A percentile compares a stretch with the other conserved stretches of the same genome.
Conservation (phyloP, 2,888 invertebrate species). For the Charanyca ferruginea region DNA sequence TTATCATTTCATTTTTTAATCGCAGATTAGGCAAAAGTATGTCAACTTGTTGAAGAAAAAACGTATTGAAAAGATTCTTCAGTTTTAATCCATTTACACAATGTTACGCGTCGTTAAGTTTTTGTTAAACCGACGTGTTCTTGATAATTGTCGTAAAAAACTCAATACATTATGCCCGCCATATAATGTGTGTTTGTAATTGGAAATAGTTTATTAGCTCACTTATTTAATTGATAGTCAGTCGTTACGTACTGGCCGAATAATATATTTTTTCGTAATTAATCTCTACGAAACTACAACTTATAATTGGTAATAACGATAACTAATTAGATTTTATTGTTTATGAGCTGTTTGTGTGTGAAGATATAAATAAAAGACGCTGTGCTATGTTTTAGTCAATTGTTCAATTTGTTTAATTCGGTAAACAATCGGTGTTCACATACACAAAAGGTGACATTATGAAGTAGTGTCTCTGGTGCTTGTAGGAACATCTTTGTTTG, state of each 20-base stretch:
- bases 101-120: constrained; percentile 78
- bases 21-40: constrained; percentile 9
- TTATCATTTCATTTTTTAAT: constrained; percentile 36
- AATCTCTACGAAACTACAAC: constrained; percentile 33
- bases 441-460: neutral
- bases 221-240: constrained; percentile 76
- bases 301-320: constrained; percentile 48
- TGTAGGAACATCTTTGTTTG: constrained; percentile 19
- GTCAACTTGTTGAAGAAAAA: constrained; percentile 26
- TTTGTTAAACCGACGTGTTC: constrained; percentile 72
- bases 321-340: constrained; percentile 39
- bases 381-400: neutral
- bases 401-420: neutral
- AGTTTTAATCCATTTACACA: constrained; percentile 70
- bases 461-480: neutral
- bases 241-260: constrained; percentile 44
- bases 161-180: constrained; percentile 68
- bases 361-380: constrained; percentile 5
- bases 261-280: constrained; percentile 43
- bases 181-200: constrained; percentile 70
- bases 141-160: constrained; percentile 79
- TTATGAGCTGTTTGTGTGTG: constrained; percentile 14
- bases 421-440: neutral
- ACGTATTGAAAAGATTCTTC: constrained; percentile 27
- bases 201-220: constrained; percentile 78